Conservation (phyloP, 92 coral and sea anemone genomes). For the Isaurus tuberculatus region DNA sequence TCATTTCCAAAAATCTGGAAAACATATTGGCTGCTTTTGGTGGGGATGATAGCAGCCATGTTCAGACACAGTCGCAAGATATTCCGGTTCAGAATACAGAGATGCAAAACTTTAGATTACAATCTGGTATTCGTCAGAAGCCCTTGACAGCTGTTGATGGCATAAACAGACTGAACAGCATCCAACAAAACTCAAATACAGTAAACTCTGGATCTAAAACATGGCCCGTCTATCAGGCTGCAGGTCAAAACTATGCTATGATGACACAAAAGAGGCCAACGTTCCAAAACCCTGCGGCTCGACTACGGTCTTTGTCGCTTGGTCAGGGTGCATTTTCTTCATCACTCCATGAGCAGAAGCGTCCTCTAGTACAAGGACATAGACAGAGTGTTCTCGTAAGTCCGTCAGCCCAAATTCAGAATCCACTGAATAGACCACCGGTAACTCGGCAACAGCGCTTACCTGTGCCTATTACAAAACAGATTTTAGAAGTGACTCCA, state of each 20-base stretch:
- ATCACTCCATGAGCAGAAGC: background rate
- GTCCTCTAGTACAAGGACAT: background rate
- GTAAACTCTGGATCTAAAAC: background rate
- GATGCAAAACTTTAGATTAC: background rate
- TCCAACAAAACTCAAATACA: background rate
- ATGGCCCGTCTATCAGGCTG: background rate
- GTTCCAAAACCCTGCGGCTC: background rate
- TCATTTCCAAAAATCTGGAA: slow-evolving; percentile 29
- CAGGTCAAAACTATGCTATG: background rate
- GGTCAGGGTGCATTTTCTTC: background rate
- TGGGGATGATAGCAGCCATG: background rate
- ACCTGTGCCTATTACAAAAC: background rate
- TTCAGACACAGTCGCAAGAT: background rate
- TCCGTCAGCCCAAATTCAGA: slow-evolving; percentile 3
- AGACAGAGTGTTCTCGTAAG: background rate
- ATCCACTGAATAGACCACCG: background rate
- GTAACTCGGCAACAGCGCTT: background rate
- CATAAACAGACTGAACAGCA: background rate
- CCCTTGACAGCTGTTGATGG: background rate
- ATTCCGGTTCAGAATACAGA: background rate
- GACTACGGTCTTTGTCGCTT: background rate
- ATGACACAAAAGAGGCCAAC: background rate
- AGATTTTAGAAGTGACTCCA: background rate
- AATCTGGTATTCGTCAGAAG: background rate
- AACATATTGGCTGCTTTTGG: slow-evolving; percentile 39